phyloP scores from a whole-genome alignment of 92 coral and sea anemone genomes.

The Zoanthus solanderi region DNA sequence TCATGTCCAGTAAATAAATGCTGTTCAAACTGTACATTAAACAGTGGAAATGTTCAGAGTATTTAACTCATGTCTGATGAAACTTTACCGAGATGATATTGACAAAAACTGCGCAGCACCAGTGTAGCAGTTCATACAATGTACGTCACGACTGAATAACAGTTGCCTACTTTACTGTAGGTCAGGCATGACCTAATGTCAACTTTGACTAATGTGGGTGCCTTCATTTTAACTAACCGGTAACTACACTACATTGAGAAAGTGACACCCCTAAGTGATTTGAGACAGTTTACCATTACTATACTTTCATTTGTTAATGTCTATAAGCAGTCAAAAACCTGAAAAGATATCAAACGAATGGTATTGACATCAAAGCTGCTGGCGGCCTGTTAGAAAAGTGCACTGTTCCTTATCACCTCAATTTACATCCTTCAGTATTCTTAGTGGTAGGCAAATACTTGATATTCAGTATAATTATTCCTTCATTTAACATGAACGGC shows the following conservation, averaged over 20 bases:
- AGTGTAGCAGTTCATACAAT: constrained; percentile 37
- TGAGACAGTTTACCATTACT: not conserved
- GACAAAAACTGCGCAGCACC: constrained; percentile 42
- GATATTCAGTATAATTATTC: no score
- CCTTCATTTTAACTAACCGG: not conserved
- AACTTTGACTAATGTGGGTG: constrained; percentile 2
- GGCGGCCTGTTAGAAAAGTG: no score
- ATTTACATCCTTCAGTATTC: constrained; percentile 51
- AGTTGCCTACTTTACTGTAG: not conserved
- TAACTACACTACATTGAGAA: not conserved
- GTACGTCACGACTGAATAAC: constrained; percentile 2
- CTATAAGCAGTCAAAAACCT: no score
- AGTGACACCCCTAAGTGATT: constrained; percentile 7
- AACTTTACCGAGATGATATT: constrained; percentile 38
- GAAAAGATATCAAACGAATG: constrained; percentile 44
- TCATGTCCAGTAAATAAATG: constrained; percentile 41
- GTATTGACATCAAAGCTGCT: no score
- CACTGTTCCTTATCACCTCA: constrained; percentile 54
- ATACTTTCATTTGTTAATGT: not conserved
- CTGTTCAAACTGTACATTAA: constrained; percentile 39
- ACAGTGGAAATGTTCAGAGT: constrained; percentile 40
- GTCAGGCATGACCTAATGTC: not conserved
- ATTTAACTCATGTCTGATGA: constrained; percentile 16
- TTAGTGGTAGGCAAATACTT: no score
- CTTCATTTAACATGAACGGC: no score